These are phyloP conservation scores for Gambusia holbrooki DNA, from an alignment of 2,113 vertebrate genomes.

Conservation along the genomic window DNA sequence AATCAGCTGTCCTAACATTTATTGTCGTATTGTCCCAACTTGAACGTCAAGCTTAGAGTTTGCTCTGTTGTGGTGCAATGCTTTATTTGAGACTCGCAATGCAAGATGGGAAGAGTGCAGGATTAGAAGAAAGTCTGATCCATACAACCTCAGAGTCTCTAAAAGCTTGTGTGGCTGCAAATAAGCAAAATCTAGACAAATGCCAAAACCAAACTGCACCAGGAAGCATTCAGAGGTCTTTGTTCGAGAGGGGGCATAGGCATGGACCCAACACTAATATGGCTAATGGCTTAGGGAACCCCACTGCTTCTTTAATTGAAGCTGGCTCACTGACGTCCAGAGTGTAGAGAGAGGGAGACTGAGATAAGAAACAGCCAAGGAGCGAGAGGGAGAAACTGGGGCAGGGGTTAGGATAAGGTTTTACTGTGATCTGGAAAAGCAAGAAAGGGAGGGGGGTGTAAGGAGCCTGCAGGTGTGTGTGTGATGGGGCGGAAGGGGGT, in stretches of 20 bases:
- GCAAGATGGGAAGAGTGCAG: neutral
- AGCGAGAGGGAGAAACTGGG: conserved; percentile 25
- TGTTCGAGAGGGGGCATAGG: conserved; percentile 58
- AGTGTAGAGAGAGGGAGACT: conserved; percentile 17
- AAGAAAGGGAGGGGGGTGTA: conserved; percentile 5
- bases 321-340: conserved; percentile 55
- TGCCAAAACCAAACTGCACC: conserved; percentile 44
- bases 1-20: conserved; percentile 21
- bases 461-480: conserved; percentile 23
- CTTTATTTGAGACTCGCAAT: conserved; percentile 5
- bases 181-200: conserved; percentile 45
- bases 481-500: conserved; percentile 23
- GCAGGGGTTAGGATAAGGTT: conserved; percentile 43
- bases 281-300: conserved; percentile 76
- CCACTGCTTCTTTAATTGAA: conserved; percentile 74
- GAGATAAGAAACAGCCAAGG: conserved; percentile 59
- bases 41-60: neutral
- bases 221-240: conserved; percentile 59
- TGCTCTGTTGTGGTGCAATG: neutral
- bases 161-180: conserved; percentile 30
- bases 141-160: conserved; percentile 10
- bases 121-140: conserved; percentile 15
- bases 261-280: conserved; percentile 73
- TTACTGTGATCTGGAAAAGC: conserved; percentile 55
- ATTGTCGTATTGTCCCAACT: conserved; percentile 1